Conservation (phyloP, 2,888 invertebrate genomes). For the Choreutis nemorana region DNA sequence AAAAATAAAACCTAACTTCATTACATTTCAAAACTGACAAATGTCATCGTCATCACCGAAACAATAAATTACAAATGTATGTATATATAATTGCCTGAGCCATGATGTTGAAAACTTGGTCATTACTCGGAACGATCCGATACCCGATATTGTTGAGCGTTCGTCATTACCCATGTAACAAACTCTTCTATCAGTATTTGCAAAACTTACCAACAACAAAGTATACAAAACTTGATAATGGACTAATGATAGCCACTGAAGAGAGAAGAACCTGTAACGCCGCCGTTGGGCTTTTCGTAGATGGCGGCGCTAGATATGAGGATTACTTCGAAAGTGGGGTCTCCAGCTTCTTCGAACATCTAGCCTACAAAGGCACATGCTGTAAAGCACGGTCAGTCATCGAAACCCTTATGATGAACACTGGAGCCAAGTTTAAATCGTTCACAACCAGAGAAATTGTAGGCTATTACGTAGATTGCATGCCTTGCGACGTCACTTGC, state of each 20-base stretch:
- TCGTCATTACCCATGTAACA: no score
- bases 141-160: no score
- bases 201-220: constrained; percentile 86
- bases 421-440: constrained; percentile 95
- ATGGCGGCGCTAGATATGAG: constrained; percentile 43
- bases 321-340: constrained; percentile 31
- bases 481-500: constrained; percentile 83
- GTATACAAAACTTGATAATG: constrained; percentile 79
- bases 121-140: no score
- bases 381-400: constrained; percentile 84
- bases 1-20: no score
- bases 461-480: constrained; percentile 94
- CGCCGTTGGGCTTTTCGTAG: constrained; percentile 33
- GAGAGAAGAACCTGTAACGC: constrained; percentile 78
- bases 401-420: constrained; percentile 90
- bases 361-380: constrained; percentile 67
- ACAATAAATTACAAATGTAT: no score
- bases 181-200: no score
- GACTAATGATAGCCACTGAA: constrained; percentile 91
- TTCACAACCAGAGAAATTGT: constrained; percentile 97
- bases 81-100: no score
- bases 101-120: no score
- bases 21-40: no score
- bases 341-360: constrained; percentile 47
- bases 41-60: no score